phyloP scores from a whole-genome alignment of 2,888 invertebrate genomes.

The Idaea aversata region DNA sequence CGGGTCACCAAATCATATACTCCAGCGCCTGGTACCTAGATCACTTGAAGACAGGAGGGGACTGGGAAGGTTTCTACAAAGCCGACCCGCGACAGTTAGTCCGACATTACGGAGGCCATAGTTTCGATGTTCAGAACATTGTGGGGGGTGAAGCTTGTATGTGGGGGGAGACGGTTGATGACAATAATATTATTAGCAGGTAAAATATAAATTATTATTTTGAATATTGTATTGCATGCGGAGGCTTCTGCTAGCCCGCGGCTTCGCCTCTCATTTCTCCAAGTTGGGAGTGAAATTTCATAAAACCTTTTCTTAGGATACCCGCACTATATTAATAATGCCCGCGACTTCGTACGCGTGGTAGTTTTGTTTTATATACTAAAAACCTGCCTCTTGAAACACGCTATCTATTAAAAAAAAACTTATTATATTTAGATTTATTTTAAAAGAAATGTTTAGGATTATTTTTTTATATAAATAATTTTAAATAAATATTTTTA shows the following conservation, averaged over 20 bases:
- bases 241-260: too few relatives aligned
- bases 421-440: too few relatives aligned
- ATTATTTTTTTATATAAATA: background rate
- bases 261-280: too few relatives aligned
- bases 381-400: too few relatives aligned
- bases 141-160: slow-evolving; percentile 96
- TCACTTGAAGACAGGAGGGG: slow-evolving; percentile 74
- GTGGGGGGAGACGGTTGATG: slow-evolving; percentile 94
- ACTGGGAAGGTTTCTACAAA: slow-evolving; percentile 85
- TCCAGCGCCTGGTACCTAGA: slow-evolving; percentile 95
- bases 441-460: too few relatives aligned
- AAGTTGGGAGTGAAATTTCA: too few relatives aligned
- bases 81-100: slow-evolving; percentile 84
- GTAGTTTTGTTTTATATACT: too few relatives aligned
- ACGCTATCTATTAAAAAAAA: too few relatives aligned
- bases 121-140: slow-evolving; percentile 79
- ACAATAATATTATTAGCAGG: slow-evolving; percentile 77
- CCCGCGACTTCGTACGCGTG: too few relatives aligned
- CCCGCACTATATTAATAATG: too few relatives aligned
- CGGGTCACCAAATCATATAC: slow-evolving; percentile 81
- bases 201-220: slow-evolving; percentile 18
- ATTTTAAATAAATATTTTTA: slow-evolving; percentile 26
- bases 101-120: slow-evolving; percentile 58
- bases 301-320: too few relatives aligned
- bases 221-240: too few relatives aligned